Conservation (phyloP, 2,888 invertebrate species). For the Matsumyia berberina region DNA sequence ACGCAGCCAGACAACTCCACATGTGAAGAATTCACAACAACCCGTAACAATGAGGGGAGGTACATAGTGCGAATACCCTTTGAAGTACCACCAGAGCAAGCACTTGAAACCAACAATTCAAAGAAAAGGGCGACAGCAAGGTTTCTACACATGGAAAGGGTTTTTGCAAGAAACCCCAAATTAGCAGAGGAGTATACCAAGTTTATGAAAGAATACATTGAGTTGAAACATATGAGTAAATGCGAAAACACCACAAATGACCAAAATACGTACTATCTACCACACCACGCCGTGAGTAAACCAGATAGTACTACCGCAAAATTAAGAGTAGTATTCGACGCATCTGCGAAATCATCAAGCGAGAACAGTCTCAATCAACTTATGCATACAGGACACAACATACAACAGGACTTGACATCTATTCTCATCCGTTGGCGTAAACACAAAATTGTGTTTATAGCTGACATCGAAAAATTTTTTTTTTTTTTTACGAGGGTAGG, state of each 20-base stretch:
- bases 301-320: conserved; percentile 3
- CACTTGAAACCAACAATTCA: too few relatives aligned
- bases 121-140: too few relatives aligned
- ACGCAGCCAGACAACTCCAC: too few relatives aligned
- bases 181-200: background rate
- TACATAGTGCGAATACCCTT: conserved; percentile 18
- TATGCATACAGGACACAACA: conserved; percentile 8
- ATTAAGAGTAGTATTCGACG: too few relatives aligned
- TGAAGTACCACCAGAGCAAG: too few relatives aligned
- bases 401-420: conserved; percentile 13
- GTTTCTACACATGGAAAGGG: too few relatives aligned
- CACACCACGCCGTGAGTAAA: conserved; percentile 16
- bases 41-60: conserved; percentile 8
- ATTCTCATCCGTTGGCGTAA: background rate
- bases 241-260: background rate
- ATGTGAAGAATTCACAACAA: conserved; percentile 20
- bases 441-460: conserved; percentile 7
- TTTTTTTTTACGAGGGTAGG: too few relatives aligned
- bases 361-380: conserved; percentile 12
- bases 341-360: background rate
- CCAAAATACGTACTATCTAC: background rate
- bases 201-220: background rate
- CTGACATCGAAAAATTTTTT: too few relatives aligned
- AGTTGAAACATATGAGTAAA: conserved; percentile 7
- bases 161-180: too few relatives aligned